These are phyloP conservation scores for Nezara viridula DNA, from an alignment of 2,888 invertebrate species.

Conservation along the genomic window DNA sequence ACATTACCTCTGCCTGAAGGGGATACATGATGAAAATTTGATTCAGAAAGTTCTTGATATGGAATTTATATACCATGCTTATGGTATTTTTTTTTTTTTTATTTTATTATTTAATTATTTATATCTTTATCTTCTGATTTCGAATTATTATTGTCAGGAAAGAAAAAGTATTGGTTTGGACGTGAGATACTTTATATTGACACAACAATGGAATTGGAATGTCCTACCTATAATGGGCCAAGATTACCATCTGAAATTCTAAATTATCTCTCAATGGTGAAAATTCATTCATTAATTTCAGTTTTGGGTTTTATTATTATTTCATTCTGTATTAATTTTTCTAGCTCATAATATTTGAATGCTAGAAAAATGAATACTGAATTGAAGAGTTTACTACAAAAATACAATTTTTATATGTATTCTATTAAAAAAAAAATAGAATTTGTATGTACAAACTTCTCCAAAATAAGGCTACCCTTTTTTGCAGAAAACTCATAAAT, in stretches of 20 bases:
- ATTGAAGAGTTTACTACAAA: too few relatives aligned
- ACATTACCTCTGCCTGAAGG: constrained; percentile 58
- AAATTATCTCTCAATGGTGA: constrained; percentile 72
- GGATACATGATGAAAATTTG: constrained; percentile 56
- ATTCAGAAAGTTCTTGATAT: constrained; percentile 60
- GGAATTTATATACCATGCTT: constrained; percentile 56
- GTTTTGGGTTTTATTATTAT: background rate
- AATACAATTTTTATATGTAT: too few relatives aligned
- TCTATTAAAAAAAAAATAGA: too few relatives aligned
- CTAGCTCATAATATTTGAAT: too few relatives aligned
- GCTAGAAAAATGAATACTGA: too few relatives aligned
- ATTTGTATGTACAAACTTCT: too few relatives aligned
- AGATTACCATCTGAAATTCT: constrained; percentile 71
- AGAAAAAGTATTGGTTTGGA: constrained; percentile 68
- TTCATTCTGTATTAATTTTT: too few relatives aligned
- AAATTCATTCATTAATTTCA: background rate
- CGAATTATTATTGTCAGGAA: constrained; percentile 46
- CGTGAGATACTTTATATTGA: constrained; percentile 78
- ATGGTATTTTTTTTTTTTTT: constrained; percentile 56
- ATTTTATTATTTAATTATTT: background rate
- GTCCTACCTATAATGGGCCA: constrained; percentile 74
- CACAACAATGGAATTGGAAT: constrained; percentile 75
- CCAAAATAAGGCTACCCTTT: too few relatives aligned
- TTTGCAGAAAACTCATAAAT: too few relatives aligned
- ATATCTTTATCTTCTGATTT: background rate